phyloP scores from a whole-genome alignment of 2,888 invertebrate species.

The Stenichneumon culpator region DNA sequence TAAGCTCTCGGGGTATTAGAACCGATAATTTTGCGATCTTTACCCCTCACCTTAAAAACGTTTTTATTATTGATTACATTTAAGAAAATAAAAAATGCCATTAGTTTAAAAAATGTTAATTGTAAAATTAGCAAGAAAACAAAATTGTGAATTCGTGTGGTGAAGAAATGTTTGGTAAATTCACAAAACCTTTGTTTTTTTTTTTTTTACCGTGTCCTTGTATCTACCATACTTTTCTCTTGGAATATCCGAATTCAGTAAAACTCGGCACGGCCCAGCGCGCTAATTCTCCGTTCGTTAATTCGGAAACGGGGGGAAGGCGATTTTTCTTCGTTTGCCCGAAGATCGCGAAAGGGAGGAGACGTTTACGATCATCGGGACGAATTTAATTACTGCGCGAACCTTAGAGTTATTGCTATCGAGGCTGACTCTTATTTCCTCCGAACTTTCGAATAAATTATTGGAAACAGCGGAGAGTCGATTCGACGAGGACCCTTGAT shows the following conservation, averaged over 20 bases:
- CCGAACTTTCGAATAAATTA: slow-evolving; percentile 42
- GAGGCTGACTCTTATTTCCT: slow-evolving; percentile 20
- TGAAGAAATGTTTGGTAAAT: not conserved
- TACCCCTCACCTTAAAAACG: too few relatives aligned
- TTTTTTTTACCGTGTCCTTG: not conserved
- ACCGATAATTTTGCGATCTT: too few relatives aligned
- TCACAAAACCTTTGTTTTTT: not conserved
- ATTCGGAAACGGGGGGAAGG: not conserved
- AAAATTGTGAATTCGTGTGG: too few relatives aligned
- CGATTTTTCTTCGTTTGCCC: slow-evolving; percentile 50
- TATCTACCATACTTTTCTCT: not conserved
- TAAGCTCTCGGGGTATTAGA: too few relatives aligned
- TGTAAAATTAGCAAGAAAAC: not conserved
- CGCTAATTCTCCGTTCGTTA: slow-evolving; percentile 26
- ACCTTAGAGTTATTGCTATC: slow-evolving; percentile 39
- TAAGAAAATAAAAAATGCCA: not conserved
- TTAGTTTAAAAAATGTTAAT: not conserved
- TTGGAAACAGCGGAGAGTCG: not conserved
- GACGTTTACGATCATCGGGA: slow-evolving; percentile 8
- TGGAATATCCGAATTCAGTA: not conserved
- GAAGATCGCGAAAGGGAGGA: not conserved
- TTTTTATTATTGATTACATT: too few relatives aligned
- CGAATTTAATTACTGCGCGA: slow-evolving; percentile 33
- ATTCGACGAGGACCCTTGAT: not conserved
- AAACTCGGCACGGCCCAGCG: slow-evolving; percentile 1